Percentiles rank a stretch among this genome's conserved stretches.
Evolutionary conservation across 2,797 vertebrate genomes (phyloP).

Genomic region (Anguilla anguilla): DNA sequence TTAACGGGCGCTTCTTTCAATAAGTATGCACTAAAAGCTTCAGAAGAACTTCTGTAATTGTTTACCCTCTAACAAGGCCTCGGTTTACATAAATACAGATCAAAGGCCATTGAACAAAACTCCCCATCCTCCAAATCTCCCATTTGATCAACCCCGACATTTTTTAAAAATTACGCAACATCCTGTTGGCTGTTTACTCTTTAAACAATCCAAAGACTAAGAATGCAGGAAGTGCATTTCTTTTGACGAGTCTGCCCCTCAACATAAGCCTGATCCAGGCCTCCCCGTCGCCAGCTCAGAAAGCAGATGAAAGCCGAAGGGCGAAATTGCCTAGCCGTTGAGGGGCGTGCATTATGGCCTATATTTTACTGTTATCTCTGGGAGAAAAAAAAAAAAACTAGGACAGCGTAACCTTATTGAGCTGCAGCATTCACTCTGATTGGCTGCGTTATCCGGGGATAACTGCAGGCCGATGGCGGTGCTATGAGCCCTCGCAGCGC

Average conservation of each 20-base stretch:
- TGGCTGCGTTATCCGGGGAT: constrained; percentile 62
- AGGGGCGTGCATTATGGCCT: constrained; percentile 69
- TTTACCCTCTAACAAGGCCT: neutral
- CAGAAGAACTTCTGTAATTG: neutral
- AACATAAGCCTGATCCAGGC: neutral
- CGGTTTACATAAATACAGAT: constrained; percentile 31
- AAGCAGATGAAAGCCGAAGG: constrained; percentile 12
- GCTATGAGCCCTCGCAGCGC: constrained; percentile 35
- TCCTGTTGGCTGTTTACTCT: constrained; percentile 66
- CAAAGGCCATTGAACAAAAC: constrained; percentile 28
- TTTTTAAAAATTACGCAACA: constrained; percentile 56
- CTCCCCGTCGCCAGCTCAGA: constrained; percentile 9
- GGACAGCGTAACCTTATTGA: constrained; percentile 73
- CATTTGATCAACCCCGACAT: constrained; percentile 53
- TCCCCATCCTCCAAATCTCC: constrained; percentile 48
- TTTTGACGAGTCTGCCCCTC: constrained; percentile 32
- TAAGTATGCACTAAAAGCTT: neutral
- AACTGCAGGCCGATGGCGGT: constrained; percentile 49
- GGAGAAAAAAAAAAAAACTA: constrained; percentile 61
- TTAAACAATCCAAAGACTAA: constrained; percentile 43
- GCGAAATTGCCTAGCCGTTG: neutral
- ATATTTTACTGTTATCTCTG: constrained; percentile 70
- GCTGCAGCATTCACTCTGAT: constrained; percentile 62
- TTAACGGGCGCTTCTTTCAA: neutral
- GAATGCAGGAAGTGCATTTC: constrained; percentile 55